Percentiles rank a stretch among this genome's conserved stretches.
Evolutionary conservation across 2,888 invertebrate genomes (phyloP).

Genomic region (Frankliniella fusca): DNA sequence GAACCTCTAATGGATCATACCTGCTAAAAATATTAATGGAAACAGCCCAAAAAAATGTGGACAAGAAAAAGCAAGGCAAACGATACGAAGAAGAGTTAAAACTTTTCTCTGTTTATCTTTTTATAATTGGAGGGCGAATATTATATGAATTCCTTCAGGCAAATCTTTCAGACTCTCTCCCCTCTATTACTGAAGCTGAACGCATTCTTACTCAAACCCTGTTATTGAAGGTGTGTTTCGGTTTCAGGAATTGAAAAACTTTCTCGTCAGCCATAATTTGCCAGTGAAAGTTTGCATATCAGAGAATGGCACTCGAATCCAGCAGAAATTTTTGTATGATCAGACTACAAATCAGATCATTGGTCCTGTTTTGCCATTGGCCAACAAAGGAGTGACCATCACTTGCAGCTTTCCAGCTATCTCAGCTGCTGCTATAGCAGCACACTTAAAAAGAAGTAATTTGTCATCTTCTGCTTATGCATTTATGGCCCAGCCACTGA

Average conservation of each 20-base stretch:
- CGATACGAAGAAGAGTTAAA: background rate
- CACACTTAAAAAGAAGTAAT: background rate
- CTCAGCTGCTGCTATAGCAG: background rate
- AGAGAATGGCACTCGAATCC: background rate
- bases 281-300: background rate
- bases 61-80: background rate
- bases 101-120: background rate
- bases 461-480: background rate
- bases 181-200: background rate
- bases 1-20: background rate
- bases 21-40: background rate
- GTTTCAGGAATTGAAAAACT: background rate
- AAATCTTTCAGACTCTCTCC: background rate
- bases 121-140: background rate
- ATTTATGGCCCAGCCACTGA: constrained; percentile 17
- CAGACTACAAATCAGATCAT: background rate
- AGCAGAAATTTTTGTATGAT: background rate
- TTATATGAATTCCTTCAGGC: background rate
- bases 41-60: background rate
- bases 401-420: background rate
- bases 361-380: background rate
- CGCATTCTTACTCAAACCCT: background rate
- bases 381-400: background rate
- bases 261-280: background rate
- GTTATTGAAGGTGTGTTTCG: background rate